Base-by-base conservation (phyloP, 2,113 vertebrate species). In the Nyctibius bracteatus region DNA sequence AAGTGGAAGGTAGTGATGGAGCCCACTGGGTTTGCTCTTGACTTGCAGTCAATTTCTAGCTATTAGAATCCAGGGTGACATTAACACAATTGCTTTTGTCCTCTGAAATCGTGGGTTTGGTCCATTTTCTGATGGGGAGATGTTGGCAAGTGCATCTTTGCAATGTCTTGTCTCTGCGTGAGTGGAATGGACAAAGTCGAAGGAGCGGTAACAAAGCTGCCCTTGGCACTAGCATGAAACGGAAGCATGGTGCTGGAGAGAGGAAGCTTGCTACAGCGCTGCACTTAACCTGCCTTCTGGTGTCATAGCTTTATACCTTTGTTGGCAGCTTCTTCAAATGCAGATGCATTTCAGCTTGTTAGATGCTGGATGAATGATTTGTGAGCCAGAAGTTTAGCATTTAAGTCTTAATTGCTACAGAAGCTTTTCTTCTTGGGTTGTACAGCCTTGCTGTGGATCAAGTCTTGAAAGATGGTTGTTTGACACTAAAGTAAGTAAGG, bases 101-200 rank as follows among this genome's bases (percentile, higher is more conserved):
- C 96, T 97, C 96, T 96, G 96, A 96, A 93, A 57, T 79, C 3
- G 1, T 84, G 94, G 92, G 92, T 96, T 97, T 96, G 96, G 96
- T 94, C 95, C 92, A 95, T 96, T 96, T 97, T 97, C 95, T 97
- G 96, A 71, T 72, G 90, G 68, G 68, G 94, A 94, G 86, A 93
- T 91, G 57, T 2, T 94, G 83, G 81, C 95, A 94, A 90, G n/a
- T 82, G 57, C 74, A 70, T 49, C 14, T 87, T 79, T 58, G 89
- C 89, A 22, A 2, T 89, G 95, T 92, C 85, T 93, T 59, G 21
- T 92, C 86, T 74, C 94, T 94, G 86, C 2, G 5, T 91, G 92
- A 89, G 86, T 96, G 86, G 83, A 93, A 68, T 75, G 93, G 91
- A 68, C 16, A 2, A 30, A 78, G 63, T 0, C 62, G 47, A 49